phyloP scores from a whole-genome alignment of 2,797 vertebrate species.

The Lagodon rhomboides region DNA sequence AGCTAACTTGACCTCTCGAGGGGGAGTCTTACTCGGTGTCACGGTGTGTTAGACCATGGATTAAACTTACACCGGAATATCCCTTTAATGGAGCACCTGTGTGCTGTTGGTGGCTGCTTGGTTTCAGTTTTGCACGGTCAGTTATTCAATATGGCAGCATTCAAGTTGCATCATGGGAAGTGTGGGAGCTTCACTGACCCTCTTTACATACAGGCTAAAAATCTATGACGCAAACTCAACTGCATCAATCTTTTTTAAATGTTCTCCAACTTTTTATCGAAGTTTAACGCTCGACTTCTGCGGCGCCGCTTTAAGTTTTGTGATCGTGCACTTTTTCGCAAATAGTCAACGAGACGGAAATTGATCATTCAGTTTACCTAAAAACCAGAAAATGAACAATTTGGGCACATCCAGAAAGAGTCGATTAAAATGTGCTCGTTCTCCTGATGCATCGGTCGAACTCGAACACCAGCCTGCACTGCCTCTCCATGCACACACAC shows the following conservation, averaged over 20 bases:
- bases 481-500: neutral
- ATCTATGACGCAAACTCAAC: too few species aligned
- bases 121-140: neutral
- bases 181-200: neutral
- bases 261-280: neutral
- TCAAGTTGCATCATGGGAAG: neutral
- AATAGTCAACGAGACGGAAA: neutral
- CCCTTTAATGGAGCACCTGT: neutral
- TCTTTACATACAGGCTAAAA: neutral
- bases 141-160: neutral
- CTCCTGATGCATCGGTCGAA: neutral
- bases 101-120: neutral
- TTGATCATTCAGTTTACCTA: neutral
- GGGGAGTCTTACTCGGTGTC: too few species aligned
- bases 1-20: too few species aligned
- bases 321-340: neutral
- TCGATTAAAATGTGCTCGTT: too few species aligned
- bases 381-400: neutral
- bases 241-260: too few species aligned
- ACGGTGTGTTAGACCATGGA: too few species aligned
- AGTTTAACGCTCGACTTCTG: neutral
- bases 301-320: neutral
- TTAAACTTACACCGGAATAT: too few species aligned
- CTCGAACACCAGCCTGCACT: neutral
- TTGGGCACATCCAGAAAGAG: neutral